phyloP scores from a whole-genome alignment of 35 echinoderm and acorn worm genomes.

The Anneissia japonica region DNA sequence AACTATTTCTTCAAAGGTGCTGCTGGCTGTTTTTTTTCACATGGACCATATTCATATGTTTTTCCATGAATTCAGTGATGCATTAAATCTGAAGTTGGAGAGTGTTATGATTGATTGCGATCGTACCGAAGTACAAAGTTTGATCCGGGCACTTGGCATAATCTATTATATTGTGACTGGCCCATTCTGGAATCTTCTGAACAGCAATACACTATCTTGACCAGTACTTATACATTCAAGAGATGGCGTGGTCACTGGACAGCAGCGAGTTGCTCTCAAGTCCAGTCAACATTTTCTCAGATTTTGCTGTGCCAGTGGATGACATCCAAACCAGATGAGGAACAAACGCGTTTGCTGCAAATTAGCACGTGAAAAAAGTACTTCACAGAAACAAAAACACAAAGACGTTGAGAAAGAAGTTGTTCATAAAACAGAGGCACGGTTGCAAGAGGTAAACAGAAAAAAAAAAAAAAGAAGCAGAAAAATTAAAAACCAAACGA shows the following conservation, averaged over 20 bases:
- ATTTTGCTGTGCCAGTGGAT: background rate
- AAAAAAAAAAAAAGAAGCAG: too few species aligned
- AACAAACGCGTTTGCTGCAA: too few species aligned
- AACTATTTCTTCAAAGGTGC: constrained; percentile 40
- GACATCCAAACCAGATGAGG: too few species aligned
- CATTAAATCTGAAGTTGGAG: constrained; percentile 12
- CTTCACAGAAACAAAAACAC: too few species aligned
- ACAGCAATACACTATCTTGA: constrained; percentile 33
- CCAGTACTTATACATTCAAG: constrained; percentile 32
- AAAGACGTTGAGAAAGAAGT: too few species aligned
- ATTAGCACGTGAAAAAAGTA: too few species aligned
- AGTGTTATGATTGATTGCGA: constrained; percentile 7
- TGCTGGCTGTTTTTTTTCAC: constrained; percentile 16
- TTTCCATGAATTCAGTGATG: background rate
- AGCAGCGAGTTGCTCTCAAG: background rate
- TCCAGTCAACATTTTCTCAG: background rate
- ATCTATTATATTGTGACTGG: constrained; percentile 12
- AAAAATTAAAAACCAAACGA: too few species aligned
- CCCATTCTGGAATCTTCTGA: constrained; percentile 19
- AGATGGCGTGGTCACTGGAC: constrained; percentile 4
- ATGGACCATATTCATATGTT: background rate
- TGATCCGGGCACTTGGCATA: constrained; percentile 8
- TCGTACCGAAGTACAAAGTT: background rate
- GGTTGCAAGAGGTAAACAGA: too few species aligned
- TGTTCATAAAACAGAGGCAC: too few species aligned